Base-by-base conservation (phyloP, 2,888 invertebrate species). In the Lutraria lutraria region DNA sequence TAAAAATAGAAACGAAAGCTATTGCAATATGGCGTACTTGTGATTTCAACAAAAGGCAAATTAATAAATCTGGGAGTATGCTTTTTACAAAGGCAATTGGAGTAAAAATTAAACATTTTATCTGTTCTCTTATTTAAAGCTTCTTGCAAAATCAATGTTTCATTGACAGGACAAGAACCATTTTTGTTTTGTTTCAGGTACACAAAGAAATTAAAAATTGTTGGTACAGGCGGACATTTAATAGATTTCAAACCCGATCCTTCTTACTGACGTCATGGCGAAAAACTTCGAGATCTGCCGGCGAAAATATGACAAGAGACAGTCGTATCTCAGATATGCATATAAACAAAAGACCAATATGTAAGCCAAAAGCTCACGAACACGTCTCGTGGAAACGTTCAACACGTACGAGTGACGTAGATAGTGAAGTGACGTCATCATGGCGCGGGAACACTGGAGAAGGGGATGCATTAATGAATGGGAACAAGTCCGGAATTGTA, bases 371-470 rank as follows among this genome's bases (percentile, higher is more conserved):
- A 76, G 0, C 19, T 16, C 76, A 8, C 31, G 76, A 31, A 76
- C 76, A 76, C 31, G 76, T 76, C 31, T 31, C 76, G 3, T 76
- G 76, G 76, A 76, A 76, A 31, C 76, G 76, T 34, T 76, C 76
- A 31, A 31, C 31, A 16, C 34, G 76, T 31, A 76, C 16, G 31
- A 76, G 76, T 76, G 76, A 76, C 76, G 76, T 34, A 76, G 76
- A 76, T 34, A 31, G 76, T 19, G 31, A 76, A 76, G 76, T 76
- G 76, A 76, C 76, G 76, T 76, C 76, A 76, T 76, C 76, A 76
- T 76, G 76, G 76, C 25, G 34, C 16, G 63, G 63, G 10, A 21
- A 63, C n/a, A 21, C 25, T 25, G 76, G 31, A 16, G 76, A 76
- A 76, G 76, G 31, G 2, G 76, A 76, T 21, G 31, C 76, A 13